Evolutionary conservation across 2,797 vertebrate species (phyloP).

Genomic region (Eupleurogrammus muticus): DNA sequence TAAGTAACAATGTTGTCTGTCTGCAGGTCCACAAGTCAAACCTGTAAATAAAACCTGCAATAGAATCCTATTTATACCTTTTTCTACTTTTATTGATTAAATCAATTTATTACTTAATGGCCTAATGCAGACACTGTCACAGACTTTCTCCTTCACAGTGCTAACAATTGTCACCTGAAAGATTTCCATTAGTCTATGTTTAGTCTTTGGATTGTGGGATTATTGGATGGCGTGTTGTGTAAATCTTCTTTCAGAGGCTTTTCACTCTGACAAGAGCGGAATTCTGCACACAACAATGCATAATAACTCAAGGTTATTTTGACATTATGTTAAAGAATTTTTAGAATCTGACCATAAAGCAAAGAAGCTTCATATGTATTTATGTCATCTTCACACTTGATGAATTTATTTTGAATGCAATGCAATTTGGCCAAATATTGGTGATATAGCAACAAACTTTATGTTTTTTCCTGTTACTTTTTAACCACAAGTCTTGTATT

Average conservation of each 20-base stretch:
- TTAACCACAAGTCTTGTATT: too few relatives aligned
- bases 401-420: too few relatives aligned
- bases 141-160: slow-evolving; percentile 9
- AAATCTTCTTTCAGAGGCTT: slow-evolving; percentile 1
- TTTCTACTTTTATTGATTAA: slow-evolving; percentile 40
- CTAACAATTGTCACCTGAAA: slow-evolving; percentile 16
- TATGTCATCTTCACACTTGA: too few relatives aligned
- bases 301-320: neutral
- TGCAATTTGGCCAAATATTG: too few relatives aligned
- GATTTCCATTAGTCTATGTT: slow-evolving; percentile 27
- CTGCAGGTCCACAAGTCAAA: too few relatives aligned
- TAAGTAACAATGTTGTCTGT: too few relatives aligned
- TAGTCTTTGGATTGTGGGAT: neutral
- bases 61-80: slow-evolving; percentile 30
- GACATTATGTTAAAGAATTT: too few relatives aligned
- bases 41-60: slow-evolving; percentile 12
- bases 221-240: slow-evolving; percentile 3
- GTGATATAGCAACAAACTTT: too few relatives aligned
- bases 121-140: slow-evolving; percentile 18
- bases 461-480: too few relatives aligned
- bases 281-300: neutral
- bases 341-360: too few relatives aligned
- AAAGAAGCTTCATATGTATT: too few relatives aligned
- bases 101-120: slow-evolving; percentile 30
- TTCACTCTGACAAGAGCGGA: neutral